phyloP scores from a whole-genome alignment of 2,888 invertebrate genomes.

The Caenorhabditis sp. region DNA sequence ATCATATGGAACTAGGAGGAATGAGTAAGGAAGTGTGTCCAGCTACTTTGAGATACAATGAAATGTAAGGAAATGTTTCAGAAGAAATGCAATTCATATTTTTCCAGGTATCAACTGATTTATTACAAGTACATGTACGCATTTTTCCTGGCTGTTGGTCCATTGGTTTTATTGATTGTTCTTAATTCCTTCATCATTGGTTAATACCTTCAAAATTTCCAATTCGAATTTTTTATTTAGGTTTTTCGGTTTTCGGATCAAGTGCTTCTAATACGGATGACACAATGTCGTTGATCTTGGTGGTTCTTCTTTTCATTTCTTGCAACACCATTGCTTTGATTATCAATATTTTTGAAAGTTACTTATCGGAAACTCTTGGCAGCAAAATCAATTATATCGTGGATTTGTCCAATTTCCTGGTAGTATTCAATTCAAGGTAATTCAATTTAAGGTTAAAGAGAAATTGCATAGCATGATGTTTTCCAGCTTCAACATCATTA shows the following conservation, averaged over 20 bases:
- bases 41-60: slow-evolving; percentile 72
- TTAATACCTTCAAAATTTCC: slow-evolving; percentile 32
- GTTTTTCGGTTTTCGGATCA: slow-evolving; percentile 68
- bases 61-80: slow-evolving; percentile 68
- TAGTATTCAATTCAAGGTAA: slow-evolving; percentile 82
- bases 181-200: slow-evolving; percentile 81
- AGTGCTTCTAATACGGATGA: slow-evolving; percentile 63
- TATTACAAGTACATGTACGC: slow-evolving; percentile 82
- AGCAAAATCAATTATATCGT: slow-evolving; percentile 81
- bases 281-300: slow-evolving; percentile 78
- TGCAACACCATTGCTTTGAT: slow-evolving; percentile 82
- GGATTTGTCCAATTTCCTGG: slow-evolving; percentile 82
- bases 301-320: slow-evolving; percentile 82
- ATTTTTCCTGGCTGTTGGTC: slow-evolving; percentile 81
- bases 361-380: slow-evolving; percentile 71
- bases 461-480: too few species aligned
- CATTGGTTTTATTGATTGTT: slow-evolving; percentile 76
- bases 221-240: slow-evolving; percentile 37
- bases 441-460: too few species aligned
- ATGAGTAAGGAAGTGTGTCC: slow-evolving; percentile 80
- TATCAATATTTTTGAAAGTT: slow-evolving; percentile 80
- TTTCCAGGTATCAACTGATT: slow-evolving; percentile 74
- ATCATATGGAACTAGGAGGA: slow-evolving; percentile 74
- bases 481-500: slow-evolving; percentile 81
- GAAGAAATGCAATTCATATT: not conserved